phyloP scores from a whole-genome alignment of 2,888 invertebrate genomes.

The Habrosyne pyritoides region DNA sequence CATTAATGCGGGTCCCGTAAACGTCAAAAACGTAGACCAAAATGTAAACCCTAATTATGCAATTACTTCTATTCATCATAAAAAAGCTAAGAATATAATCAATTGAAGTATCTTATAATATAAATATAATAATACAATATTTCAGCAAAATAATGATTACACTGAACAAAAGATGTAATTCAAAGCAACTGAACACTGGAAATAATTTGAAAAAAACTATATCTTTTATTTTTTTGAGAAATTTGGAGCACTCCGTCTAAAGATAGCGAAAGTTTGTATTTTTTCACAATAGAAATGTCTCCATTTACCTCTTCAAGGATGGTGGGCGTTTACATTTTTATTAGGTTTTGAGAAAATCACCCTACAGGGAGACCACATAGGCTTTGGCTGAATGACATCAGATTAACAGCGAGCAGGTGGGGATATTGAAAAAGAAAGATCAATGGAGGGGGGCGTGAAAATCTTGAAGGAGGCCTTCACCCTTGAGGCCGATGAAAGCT shows the following conservation, averaged over 20 bases:
- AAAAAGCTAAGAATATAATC: background rate
- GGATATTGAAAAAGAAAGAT: too few relatives aligned
- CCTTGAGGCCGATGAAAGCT: too few relatives aligned
- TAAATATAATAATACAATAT: background rate
- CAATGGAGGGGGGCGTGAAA: too few relatives aligned
- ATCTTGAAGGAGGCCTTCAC: too few relatives aligned
- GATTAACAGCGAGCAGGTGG: too few relatives aligned
- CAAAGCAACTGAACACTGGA: conserved; percentile 6
- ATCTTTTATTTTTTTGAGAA: background rate
- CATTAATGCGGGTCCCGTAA: too few relatives aligned
- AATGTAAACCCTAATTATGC: background rate
- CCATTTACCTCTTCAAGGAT: too few relatives aligned
- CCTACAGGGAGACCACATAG: too few relatives aligned
- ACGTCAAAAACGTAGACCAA: too few relatives aligned
- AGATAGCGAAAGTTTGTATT: background rate
- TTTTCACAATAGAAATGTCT: background rate
- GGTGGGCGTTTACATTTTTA: too few relatives aligned
- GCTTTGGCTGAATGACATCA: too few relatives aligned
- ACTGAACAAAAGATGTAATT: background rate
- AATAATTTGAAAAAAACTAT: background rate
- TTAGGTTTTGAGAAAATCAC: too few relatives aligned
- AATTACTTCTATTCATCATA: background rate
- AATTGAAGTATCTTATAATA: background rate
- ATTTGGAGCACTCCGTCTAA: background rate
- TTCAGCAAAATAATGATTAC: background rate